Conservation (phyloP, 2,888 invertebrate species). For the Polymixis lichenea region DNA sequence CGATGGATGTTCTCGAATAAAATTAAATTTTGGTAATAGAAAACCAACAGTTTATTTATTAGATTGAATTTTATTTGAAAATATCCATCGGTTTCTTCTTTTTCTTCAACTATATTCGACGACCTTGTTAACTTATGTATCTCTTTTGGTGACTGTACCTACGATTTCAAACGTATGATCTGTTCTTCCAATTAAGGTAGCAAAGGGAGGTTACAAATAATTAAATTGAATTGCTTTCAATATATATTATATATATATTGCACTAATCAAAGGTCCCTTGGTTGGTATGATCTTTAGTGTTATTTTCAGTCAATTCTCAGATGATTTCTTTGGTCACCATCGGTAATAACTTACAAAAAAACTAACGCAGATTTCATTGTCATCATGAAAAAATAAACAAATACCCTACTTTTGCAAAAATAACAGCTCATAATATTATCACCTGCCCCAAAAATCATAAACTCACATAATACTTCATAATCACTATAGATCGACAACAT, state of each 20-base stretch:
- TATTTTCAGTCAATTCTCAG: neutral
- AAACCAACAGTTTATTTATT: too few species aligned
- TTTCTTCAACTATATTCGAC: too few species aligned
- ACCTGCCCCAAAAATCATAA: conserved; percentile 39
- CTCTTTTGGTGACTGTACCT: too few species aligned
- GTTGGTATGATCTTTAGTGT: too few species aligned
- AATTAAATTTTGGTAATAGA: too few species aligned
- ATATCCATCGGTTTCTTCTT: too few species aligned
- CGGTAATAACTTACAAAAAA: neutral
- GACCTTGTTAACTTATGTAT: too few species aligned
- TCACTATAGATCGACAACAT: conserved; percentile 54
- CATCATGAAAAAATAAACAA: conserved; percentile 1
- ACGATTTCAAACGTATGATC: neutral
- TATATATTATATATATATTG: too few species aligned
- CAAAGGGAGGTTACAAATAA: neutral
- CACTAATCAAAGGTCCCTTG: too few species aligned
- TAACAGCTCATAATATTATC: conserved; percentile 33
- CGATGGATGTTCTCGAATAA: too few species aligned
- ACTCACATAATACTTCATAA: conserved; percentile 38
- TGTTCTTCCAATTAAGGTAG: neutral
- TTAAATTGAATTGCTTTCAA: neutral
- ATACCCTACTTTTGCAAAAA: neutral
- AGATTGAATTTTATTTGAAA: too few species aligned
- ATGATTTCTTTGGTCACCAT: neutral
- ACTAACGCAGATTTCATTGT: neutral